Percentiles rank a stretch among this genome's conserved stretches.
Conservation (phyloP, 1,140 invertebrate species). For the Pogonomyrmex californicus region DNA sequence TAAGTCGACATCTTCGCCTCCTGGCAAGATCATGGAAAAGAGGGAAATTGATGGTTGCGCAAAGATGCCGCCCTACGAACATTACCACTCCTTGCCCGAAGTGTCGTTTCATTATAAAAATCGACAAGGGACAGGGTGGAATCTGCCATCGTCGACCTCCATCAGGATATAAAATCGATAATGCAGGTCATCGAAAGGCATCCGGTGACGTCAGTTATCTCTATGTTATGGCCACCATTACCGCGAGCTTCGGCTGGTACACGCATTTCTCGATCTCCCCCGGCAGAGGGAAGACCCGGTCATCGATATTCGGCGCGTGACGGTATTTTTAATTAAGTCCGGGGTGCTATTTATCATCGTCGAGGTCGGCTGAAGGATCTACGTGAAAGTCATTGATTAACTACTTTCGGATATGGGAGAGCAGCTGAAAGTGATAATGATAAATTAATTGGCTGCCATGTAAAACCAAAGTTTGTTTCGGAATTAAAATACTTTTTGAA, state of each 20-base stretch:
- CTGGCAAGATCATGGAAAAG: constrained; percentile 66
- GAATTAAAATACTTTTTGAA: neutral
- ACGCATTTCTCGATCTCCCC: constrained; percentile 57
- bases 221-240: constrained; percentile 67
- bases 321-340: constrained; percentile 79
- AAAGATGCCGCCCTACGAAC: constrained; percentile 45
- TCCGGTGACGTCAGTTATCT: constrained; percentile 70
- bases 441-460: constrained; percentile 43
- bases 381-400: constrained; percentile 71
- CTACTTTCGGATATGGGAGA: constrained; percentile 60
- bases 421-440: constrained; percentile 53
- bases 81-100: constrained; percentile 28
- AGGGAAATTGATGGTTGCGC: constrained; percentile 71
- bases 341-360: constrained; percentile 71
- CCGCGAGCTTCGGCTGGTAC: neutral
- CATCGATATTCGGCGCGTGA: constrained; percentile 79
- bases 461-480: constrained; percentile 9
- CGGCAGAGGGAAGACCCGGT: constrained; percentile 36
- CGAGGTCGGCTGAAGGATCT: constrained; percentile 37
- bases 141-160: constrained; percentile 50
- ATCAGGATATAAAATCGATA: constrained; percentile 71
- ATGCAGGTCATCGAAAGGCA: constrained; percentile 53
- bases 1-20: constrained; percentile 71
- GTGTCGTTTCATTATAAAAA: constrained; percentile 77
- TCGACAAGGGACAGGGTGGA: constrained; percentile 60